These are phyloP conservation scores for Dermatophagoides farinae DNA, from an alignment of 1,140 invertebrate species.

Conservation along the genomic window DNA sequence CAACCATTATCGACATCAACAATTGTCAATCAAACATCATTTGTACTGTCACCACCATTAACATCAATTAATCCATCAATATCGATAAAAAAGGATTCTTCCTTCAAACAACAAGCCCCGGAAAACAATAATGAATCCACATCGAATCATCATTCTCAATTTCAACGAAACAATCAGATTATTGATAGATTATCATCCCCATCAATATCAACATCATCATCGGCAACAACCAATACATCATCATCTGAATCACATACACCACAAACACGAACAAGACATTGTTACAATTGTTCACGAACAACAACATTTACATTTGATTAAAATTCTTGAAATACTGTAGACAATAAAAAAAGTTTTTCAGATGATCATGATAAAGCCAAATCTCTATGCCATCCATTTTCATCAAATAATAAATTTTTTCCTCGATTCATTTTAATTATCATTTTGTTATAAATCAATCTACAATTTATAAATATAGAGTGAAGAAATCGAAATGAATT, in stretches of 20 bases:
- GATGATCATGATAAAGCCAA: background rate
- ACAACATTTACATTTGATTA: slow-evolving; percentile 6
- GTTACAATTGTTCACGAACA: background rate
- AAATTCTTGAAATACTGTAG: background rate
- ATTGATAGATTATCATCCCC: background rate
- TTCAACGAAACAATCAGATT: background rate
- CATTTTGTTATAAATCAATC: too few relatives aligned
- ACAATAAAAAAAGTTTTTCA: background rate
- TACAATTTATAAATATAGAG: too few relatives aligned
- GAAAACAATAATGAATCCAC: background rate
- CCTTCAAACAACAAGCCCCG: background rate
- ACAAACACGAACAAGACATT: background rate
- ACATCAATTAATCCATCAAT: background rate
- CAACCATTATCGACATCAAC: background rate
- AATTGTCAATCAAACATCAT: too few relatives aligned
- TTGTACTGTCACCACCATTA: too few relatives aligned
- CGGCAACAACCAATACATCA: background rate
- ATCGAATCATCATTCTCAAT: background rate
- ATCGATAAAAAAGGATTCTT: background rate
- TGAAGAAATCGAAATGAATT: too few relatives aligned
- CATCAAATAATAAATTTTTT: background rate
- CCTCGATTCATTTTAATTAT: too few relatives aligned
- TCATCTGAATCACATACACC: background rate
- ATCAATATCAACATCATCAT: background rate
- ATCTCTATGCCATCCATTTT: background rate